phyloP scores from a whole-genome alignment of 2,797 vertebrate genomes.

The Alauda arvensis region DNA sequence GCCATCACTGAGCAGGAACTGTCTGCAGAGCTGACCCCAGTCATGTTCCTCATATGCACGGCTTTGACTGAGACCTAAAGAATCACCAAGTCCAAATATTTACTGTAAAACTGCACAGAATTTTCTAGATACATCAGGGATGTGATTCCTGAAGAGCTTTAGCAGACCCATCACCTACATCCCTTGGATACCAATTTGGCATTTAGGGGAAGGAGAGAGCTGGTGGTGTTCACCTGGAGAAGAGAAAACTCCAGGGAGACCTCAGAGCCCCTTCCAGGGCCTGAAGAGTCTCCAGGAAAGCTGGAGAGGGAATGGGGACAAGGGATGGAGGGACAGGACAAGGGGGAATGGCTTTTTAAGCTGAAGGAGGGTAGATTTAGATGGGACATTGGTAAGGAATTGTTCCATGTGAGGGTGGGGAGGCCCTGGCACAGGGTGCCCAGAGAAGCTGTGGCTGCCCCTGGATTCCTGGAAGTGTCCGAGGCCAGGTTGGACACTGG shows the following conservation, averaged over 20 bases:
- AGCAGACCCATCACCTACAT: neutral
- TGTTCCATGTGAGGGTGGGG: fast-evolving
- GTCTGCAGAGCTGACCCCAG: neutral
- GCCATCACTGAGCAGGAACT: neutral
- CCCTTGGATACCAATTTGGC: neutral
- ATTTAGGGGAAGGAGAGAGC: neutral
- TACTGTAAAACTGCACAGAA: neutral
- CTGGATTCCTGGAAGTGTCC: neutral
- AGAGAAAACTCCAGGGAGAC: neutral
- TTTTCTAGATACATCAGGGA: neutral
- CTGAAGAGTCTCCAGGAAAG: neutral
- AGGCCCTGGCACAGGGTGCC: neutral
- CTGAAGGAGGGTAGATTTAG: neutral
- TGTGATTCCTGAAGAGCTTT: neutral
- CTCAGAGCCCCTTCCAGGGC: neutral
- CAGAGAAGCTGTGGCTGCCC: neutral
- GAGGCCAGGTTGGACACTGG: fast-evolving
- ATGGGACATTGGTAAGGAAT: neutral
- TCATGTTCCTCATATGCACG: fast-evolving
- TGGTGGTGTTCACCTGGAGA: neutral
- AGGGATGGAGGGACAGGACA: neutral
- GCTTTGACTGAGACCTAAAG: neutral
- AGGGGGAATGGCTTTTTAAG: too few species aligned
- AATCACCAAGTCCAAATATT: neutral
- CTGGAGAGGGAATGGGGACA: neutral